Percentiles rank a stretch among this genome's conserved stretches.
These are phyloP conservation scores for Symphodus melops DNA, from an alignment of 2,113 vertebrate species.

Conservation along the genomic window DNA sequence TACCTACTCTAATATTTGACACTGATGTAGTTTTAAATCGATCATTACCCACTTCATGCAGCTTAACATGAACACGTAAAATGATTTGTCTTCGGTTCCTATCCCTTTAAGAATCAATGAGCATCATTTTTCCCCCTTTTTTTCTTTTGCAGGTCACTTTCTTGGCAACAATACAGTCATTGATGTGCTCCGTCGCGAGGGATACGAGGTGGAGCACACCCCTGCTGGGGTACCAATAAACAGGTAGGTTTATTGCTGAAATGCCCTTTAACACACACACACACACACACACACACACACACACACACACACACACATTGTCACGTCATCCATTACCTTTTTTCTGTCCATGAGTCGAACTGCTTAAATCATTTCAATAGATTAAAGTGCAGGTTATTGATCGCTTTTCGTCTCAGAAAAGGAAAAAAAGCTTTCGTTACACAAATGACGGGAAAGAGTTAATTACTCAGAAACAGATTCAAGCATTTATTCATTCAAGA, in stretches of 20 bases:
- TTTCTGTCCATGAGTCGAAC: no score
- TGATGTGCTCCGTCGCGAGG: slow-evolving; percentile 88
- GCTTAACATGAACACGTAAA: no score
- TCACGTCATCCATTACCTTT: neutral
- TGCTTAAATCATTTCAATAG: no score
- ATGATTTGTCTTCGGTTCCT: no score
- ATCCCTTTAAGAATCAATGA: slow-evolving; percentile 1
- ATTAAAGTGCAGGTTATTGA: no score
- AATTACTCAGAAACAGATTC: slow-evolving; percentile 2
- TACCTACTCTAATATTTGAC: no score
- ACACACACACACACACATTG: neutral
- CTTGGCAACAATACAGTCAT: slow-evolving; percentile 93
- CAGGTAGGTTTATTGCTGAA: slow-evolving; percentile 80
- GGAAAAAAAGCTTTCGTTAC: neutral
- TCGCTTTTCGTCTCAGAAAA: neutral
- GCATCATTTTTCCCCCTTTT: slow-evolving; percentile 4
- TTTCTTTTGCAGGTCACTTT: slow-evolving; percentile 89
- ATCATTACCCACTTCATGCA: no score
- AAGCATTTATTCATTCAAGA: neutral
- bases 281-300: slow-evolving; percentile 28
- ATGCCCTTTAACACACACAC: slow-evolving; percentile 17
- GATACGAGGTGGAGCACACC: slow-evolving; percentile 90
- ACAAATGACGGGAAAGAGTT: neutral
- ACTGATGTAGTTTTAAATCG: no score
- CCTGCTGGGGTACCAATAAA: slow-evolving; percentile 87